Percentiles rank a stretch among this genome's conserved stretches.
These are phyloP conservation scores for Irena cyanogastra DNA, from an alignment of 2,113 vertebrate species.

Conservation along the genomic window DNA sequence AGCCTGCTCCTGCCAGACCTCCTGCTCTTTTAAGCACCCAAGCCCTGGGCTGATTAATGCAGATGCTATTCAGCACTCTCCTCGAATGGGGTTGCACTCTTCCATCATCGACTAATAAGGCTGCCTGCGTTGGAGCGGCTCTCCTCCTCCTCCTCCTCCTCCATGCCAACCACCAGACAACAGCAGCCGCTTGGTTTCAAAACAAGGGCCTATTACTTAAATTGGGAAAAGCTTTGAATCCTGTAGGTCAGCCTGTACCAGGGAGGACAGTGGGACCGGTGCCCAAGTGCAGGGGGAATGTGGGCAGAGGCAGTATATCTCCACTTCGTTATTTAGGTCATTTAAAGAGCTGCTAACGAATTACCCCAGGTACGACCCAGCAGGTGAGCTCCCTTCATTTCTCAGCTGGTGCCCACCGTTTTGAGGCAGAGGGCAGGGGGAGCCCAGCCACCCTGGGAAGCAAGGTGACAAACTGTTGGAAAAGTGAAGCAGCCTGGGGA, in stretches of 20 bases:
- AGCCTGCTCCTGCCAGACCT: conserved; percentile 24
- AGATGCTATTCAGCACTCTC: conserved; percentile 56
- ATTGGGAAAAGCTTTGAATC: conserved; percentile 62
- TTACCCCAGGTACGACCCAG: background rate
- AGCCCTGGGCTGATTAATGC: conserved; percentile 65
- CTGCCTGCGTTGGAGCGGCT: background rate
- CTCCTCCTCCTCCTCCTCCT: conserved; percentile 45
- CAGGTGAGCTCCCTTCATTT: background rate
- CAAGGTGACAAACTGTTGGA: background rate
- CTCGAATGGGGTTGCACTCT: conserved; percentile 65
- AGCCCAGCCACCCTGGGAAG: background rate
- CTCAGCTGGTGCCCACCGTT: fast-evolving
- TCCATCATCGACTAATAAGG: conserved; percentile 76
- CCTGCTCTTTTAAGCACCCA: conserved; percentile 51
- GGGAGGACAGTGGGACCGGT: background rate
- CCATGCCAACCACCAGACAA: conserved; percentile 55
- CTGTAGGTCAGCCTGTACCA: conserved; percentile 19
- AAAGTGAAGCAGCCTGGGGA: background rate
- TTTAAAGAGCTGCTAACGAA: background rate
- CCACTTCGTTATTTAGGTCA: background rate
- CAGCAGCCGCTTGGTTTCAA: conserved; percentile 48
- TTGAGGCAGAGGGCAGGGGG: background rate
- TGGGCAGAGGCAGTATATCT: background rate
- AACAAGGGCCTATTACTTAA: conserved; percentile 65
- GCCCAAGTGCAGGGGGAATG: background rate